Percentiles rank a stretch among this genome's conserved stretches.
Conservation (phyloP, 2,797 vertebrate species). For the Esox masquinongy region DNA sequence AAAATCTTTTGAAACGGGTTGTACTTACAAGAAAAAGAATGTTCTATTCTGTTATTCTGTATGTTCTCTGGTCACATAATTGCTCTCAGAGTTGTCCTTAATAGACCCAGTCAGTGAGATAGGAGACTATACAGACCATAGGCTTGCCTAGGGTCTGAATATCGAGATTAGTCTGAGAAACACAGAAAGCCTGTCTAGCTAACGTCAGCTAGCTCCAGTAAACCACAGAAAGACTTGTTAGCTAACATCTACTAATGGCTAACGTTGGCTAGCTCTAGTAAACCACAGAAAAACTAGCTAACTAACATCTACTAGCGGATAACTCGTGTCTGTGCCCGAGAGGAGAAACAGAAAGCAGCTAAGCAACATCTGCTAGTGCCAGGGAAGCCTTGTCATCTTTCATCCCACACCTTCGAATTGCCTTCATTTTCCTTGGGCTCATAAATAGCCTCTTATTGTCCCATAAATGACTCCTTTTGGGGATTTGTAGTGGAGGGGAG, state of each 20-base stretch:
- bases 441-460: conserved; percentile 72
- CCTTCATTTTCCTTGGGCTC: conserved; percentile 69
- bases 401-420: conserved; percentile 68
- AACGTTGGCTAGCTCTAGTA: not conserved
- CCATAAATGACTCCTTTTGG: conserved; percentile 71
- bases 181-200: conserved; percentile 36
- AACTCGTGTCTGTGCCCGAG: not conserved
- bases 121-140: too few species aligned
- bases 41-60: too few species aligned
- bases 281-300: conserved; percentile 27
- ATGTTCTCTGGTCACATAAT: too few species aligned
- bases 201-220: conserved; percentile 21
- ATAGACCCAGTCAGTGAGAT: too few species aligned
- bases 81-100: too few species aligned
- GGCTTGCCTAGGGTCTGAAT: too few species aligned
- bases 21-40: too few species aligned
- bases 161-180: conserved; percentile 22
- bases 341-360: conserved; percentile 46
- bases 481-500: conserved; percentile 66
- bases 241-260: not conserved
- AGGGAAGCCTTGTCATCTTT: conserved; percentile 68
- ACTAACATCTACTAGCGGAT: not conserved
- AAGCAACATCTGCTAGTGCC: conserved; percentile 35
- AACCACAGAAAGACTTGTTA: conserved; percentile 14
- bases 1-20: too few species aligned